A percentile compares a stretch with the other conserved stretches of the same genome.
Evolutionary conservation across 2,113 vertebrate genomes (phyloP).

Genomic region (Glaucidium brasilianum): DNA sequence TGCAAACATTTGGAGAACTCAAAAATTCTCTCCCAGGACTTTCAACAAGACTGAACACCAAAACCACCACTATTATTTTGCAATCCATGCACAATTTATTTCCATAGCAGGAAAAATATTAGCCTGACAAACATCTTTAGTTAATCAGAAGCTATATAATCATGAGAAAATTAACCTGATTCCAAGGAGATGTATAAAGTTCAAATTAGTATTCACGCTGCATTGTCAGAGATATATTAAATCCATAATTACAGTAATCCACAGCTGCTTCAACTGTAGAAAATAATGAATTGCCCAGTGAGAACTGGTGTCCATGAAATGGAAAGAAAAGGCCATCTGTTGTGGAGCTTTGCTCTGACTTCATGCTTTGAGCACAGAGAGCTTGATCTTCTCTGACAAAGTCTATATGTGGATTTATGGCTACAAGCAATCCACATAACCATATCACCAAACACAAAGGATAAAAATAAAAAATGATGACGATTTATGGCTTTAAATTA

Average conservation of each 20-base stretch:
- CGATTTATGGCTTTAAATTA: not conserved
- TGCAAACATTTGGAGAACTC: not conserved
- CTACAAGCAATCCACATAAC: not conserved
- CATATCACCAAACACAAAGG: not conserved
- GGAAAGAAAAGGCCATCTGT: conserved; percentile 26
- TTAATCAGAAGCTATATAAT: conserved; percentile 23
- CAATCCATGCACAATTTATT: not conserved
- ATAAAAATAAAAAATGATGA: not conserved
- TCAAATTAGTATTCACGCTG: conserved; percentile 58
- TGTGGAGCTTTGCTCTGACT: not conserved
- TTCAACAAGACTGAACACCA: not conserved
- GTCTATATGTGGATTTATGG: not conserved
- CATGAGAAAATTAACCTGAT: conserved; percentile 51
- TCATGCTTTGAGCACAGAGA: not conserved
- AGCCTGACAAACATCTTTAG: conserved; percentile 4
- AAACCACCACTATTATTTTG: not conserved
- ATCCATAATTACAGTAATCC: conserved; percentile 67
- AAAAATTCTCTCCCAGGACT: not conserved
- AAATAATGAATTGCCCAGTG: conserved; percentile 53
- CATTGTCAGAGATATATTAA: conserved; percentile 39
- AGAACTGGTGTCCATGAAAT: conserved; percentile 21
- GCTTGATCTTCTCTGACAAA: not conserved
- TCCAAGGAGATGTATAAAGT: conserved; percentile 51
- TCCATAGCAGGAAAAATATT: not conserved
- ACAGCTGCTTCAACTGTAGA: conserved; percentile 57